A percentile compares a stretch with the other conserved stretches of the same genome.
Evolutionary conservation across 2,888 invertebrate genomes (phyloP).

Genomic region (Ochropacha duplaris): DNA sequence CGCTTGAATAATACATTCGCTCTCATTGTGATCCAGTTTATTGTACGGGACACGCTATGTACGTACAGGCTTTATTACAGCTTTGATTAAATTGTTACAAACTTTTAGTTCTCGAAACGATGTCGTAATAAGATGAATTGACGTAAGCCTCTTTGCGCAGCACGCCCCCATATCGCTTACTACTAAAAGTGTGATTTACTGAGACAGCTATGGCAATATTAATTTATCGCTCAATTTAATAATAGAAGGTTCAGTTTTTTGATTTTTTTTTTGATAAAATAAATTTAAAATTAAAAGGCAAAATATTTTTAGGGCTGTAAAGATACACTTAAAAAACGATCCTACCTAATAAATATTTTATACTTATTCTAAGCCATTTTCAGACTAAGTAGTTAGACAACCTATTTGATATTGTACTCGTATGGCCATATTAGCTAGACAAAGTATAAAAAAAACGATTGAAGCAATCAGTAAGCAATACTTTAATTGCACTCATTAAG

Average conservation of each 20-base stretch:
- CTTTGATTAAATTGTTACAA: conserved; percentile 30
- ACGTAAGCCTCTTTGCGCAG: background rate
- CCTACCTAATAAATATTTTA: background rate
- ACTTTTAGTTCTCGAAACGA: conserved; percentile 6
- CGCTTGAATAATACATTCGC: conserved; percentile 66
- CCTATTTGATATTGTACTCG: background rate
- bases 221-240: background rate
- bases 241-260: too few relatives aligned
- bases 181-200: background rate
- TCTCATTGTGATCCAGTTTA: conserved; percentile 60
- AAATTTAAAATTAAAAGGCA: too few relatives aligned
- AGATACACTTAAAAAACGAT: background rate
- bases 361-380: background rate
- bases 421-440: conserved; percentile 14
- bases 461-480: conserved; percentile 35
- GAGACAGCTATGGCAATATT: background rate
- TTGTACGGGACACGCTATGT: conserved; percentile 36
- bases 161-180: background rate
- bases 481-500: conserved; percentile 32
- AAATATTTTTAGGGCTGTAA: background rate
- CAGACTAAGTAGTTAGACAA: background rate
- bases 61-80: conserved; percentile 12
- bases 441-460: conserved; percentile 12
- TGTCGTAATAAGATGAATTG: background rate
- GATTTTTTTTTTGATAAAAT: too few relatives aligned